Percentiles rank a stretch among this genome's conserved stretches.
Evolutionary conservation across 1,140 invertebrate genomes (phyloP).

Genomic region (Mya arenaria): DNA sequence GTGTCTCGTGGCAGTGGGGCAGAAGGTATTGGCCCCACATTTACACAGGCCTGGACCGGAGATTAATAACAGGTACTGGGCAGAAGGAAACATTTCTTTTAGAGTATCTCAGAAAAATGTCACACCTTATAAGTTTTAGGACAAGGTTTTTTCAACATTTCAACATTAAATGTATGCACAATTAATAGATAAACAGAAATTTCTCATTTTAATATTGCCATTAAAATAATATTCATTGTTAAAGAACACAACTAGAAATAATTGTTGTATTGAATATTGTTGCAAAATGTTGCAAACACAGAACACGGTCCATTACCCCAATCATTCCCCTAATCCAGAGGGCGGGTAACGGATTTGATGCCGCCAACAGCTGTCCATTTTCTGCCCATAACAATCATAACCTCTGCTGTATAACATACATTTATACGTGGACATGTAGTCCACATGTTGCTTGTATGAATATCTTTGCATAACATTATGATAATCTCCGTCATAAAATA

Average conservation of each 20-base stretch:
- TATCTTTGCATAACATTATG: constrained; percentile 52
- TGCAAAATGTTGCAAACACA: no score
- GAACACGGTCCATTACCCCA: neutral
- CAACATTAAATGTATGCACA: no score
- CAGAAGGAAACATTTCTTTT: no score
- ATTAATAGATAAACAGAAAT: no score
- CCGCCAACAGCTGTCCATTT: constrained; percentile 25
- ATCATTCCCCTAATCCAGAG: neutral
- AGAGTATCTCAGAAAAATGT: no score
- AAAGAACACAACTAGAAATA: no score
- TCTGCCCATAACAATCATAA: constrained; percentile 22
- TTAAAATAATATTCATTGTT: no score
- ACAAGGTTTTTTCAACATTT: no score
- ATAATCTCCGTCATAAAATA: constrained; percentile 47
- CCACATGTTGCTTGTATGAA: constrained; percentile 43
- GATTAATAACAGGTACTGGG: no score
- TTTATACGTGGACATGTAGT: neutral
- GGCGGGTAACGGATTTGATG: constrained; percentile 1
- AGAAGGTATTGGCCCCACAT: constrained; percentile 8
- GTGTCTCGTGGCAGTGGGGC: constrained; percentile 1
- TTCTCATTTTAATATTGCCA: no score
- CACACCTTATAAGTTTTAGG: no score
- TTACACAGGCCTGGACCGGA: neutral
- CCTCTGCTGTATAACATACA: neutral
- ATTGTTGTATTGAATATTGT: no score